Evolutionary conservation across 2,888 invertebrate genomes (phyloP).

Genomic region (Caenorhabditis zanzibari): DNA sequence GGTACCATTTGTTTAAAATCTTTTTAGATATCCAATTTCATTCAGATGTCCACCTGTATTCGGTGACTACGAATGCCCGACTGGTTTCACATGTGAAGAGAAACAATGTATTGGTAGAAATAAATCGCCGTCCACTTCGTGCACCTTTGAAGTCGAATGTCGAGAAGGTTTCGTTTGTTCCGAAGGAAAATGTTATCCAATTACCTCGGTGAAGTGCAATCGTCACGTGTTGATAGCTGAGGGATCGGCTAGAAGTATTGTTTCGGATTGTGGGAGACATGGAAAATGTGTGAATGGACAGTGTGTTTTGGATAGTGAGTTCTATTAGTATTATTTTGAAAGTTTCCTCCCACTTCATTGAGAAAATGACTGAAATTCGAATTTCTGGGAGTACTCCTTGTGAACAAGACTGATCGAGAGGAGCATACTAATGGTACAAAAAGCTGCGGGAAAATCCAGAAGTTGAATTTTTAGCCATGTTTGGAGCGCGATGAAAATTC

Average conservation of each 20-base stretch:
- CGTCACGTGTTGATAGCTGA: slow-evolving; percentile 76
- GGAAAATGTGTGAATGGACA: slow-evolving; percentile 81
- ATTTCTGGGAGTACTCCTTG: too few species aligned
- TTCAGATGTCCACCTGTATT: slow-evolving; percentile 78
- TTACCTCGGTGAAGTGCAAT: slow-evolving; percentile 77
- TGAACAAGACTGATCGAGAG: too few species aligned
- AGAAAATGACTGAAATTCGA: too few species aligned
- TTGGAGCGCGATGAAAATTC: too few species aligned
- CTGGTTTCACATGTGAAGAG: slow-evolving; percentile 73
- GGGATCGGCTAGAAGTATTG: slow-evolving; percentile 73
- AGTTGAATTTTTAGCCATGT: too few species aligned
- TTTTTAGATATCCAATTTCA: too few species aligned
- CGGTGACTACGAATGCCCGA: slow-evolving; percentile 80
- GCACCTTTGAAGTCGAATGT: slow-evolving; percentile 75
- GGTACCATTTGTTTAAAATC: too few species aligned
- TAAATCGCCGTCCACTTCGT: slow-evolving; percentile 66
- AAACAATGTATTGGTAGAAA: slow-evolving; percentile 73
- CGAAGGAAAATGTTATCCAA: slow-evolving; percentile 76
- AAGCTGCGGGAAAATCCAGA: too few species aligned
- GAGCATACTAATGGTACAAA: too few species aligned
- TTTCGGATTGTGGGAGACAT: slow-evolving; percentile 77
- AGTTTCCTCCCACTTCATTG: neutral
- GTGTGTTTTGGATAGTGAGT: slow-evolving; percentile 77
- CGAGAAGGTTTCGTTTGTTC: slow-evolving; percentile 68
- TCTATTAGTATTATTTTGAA: too few species aligned